Evolutionary conservation across 1,140 invertebrate genomes (phyloP).

Genomic region (Neodiprion fabricii): DNA sequence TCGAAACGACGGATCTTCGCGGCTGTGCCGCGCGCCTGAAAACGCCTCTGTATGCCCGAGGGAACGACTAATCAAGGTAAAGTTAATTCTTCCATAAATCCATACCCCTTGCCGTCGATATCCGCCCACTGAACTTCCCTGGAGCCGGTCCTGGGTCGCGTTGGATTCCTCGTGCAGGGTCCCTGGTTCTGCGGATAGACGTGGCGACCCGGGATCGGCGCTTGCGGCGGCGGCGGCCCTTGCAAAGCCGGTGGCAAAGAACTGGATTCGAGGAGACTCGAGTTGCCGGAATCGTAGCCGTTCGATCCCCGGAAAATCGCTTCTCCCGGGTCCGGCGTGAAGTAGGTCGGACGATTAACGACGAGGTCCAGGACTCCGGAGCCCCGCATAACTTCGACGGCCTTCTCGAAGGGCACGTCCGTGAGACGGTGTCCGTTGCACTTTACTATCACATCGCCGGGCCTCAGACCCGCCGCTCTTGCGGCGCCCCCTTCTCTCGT

Average conservation of each 20-base stretch:
- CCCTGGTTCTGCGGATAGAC: conserved; percentile 40
- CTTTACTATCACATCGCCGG: conserved; percentile 90
- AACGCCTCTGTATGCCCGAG: too few species aligned
- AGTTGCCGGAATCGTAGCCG: conserved; percentile 56
- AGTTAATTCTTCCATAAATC: neutral
- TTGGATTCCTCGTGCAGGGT: conserved; percentile 30
- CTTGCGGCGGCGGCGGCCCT: conserved; percentile 10
- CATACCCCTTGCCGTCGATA: conserved; percentile 4
- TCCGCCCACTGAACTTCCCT: conserved; percentile 1
- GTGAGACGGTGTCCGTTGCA: conserved; percentile 77
- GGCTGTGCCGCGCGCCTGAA: too few species aligned
- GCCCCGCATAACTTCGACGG: conserved; percentile 56
- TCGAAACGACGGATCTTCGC: too few species aligned
- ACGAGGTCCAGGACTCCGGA: conserved; percentile 52
- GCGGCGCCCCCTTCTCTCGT: conserved; percentile 90
- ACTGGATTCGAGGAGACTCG: conserved; percentile 47
- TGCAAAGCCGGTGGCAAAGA: conserved; percentile 43
- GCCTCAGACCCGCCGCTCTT: conserved; percentile 82
- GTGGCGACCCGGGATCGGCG: conserved; percentile 34
- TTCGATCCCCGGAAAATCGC: conserved; percentile 55
- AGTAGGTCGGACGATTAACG: conserved; percentile 49
- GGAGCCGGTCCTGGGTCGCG: neutral
- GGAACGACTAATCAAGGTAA: too few species aligned
- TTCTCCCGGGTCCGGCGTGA: conserved; percentile 44
- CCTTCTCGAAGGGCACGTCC: conserved; percentile 56